Percentiles rank a stretch among this genome's conserved stretches.
These are phyloP conservation scores for Drosophila triauraria DNA, from an alignment of 1,140 invertebrate species.

Conservation along the genomic window DNA sequence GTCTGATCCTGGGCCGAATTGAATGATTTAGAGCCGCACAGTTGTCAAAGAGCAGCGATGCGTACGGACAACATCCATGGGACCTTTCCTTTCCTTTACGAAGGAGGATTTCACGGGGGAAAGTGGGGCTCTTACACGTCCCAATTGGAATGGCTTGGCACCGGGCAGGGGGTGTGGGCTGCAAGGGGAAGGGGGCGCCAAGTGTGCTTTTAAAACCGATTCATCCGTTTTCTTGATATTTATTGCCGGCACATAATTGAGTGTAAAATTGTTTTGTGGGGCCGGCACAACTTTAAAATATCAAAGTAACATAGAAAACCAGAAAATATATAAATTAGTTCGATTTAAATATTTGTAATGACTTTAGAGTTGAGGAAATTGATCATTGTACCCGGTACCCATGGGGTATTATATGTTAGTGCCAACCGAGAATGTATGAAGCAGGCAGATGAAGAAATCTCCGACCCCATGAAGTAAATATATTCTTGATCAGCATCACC, in stretches of 20 bases:
- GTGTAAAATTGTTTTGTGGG: conserved; percentile 66
- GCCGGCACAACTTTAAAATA: conserved; percentile 25
- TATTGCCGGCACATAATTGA: conserved; percentile 76
- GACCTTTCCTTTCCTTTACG: conserved; percentile 12
- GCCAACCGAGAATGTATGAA: no score
- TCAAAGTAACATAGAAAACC: neutral
- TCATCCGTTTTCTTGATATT: conserved; percentile 73
- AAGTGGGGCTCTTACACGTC: conserved; percentile 11
- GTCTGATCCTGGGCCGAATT: conserved; percentile 47
- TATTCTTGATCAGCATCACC: no score
- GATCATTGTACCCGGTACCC: no score
- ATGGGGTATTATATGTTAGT: no score
- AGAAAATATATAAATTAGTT: neutral
- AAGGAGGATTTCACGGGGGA: neutral
- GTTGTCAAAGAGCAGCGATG: conserved; percentile 84
- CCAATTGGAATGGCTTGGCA: conserved; percentile 24
- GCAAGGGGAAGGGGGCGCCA: conserved; percentile 56
- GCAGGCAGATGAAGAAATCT: no score
- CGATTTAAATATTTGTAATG: neutral
- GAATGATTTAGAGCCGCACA: conserved; percentile 80
- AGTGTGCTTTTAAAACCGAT: conserved; percentile 78
- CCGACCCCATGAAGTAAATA: no score
- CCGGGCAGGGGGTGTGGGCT: conserved; percentile 7
- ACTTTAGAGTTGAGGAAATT: neutral
- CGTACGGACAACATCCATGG: conserved; percentile 53